Evolutionary conservation across 1,140 invertebrate species (phyloP), one percentile per base, ranked within the genome.

Genomic region (Vanessa tameamea): DNA sequence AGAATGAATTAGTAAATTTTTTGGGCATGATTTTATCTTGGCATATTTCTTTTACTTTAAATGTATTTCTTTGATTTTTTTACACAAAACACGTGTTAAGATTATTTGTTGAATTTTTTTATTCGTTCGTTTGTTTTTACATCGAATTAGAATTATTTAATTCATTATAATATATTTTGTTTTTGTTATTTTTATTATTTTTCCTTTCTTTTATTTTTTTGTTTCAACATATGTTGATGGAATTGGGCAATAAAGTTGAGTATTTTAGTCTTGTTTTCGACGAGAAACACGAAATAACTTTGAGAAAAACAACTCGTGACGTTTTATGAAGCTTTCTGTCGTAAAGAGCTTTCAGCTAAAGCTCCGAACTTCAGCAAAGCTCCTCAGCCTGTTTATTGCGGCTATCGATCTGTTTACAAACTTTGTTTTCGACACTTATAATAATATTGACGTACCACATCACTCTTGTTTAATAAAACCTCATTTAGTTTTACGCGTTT

Each of bases 381-480:
- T 71, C 65, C 75, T 43, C 53, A 70, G 75, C 76, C 76, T 77
- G 72, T 79, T 78, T 80, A 81, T 78, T 78, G 76, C 64, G 53
- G 57, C 53, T 82, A 89, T 90, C 80, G 88, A 90, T 87, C 88
- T 90, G 87, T 90, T 90, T 90, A 90, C 88, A 85, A 85, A 81
- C 73, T 82, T 83, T 83, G 82, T 69, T 67, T 75, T 47, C 51
- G 68, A 71, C 70, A 73, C 74, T 75, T 72, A 75, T 61, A 61
- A 61, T 61, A 61, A 61, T 61, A 61, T 61, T 61, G 57, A 61
- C 57, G 57, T 61, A 26, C 57, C 57, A 61, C 57, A 61, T 61
- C 57, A 61, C 57, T 4, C 3, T 13, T n/a, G 26, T 31, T 57
- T 61, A 61, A 3, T 37, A 61, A 61, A 61, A 61, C 26, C 15